Base-by-base conservation (phyloP, 2,888 invertebrate genomes). In the Rotaria sp. region DNA sequence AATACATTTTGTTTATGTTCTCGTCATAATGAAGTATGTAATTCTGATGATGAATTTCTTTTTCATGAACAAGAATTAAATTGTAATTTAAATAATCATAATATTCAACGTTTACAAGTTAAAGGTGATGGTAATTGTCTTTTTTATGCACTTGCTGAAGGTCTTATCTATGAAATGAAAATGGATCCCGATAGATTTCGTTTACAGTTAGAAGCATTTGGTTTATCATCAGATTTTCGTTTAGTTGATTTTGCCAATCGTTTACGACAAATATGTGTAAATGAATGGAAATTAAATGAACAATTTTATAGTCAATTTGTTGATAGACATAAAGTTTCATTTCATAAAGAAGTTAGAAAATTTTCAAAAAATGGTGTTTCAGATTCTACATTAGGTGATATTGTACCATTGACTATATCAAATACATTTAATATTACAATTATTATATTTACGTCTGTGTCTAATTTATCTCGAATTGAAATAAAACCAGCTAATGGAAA, bases 71-170 rank as follows among this genome's bases (percentile, higher is more conserved):
- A 75, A 75, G 3, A 45, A 75, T 41, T 75, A 75, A 75, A 75
- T 75, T 7, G 45, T 7, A 75, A 75, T 41, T 41, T 75, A 38
- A 5, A 24, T 2, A 38, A 45, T n/a, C 41, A 45, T 75, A 41
- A 41, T 41, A 41, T 75, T 2, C 24, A 41, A 41, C 75, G 75
- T 75, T 8, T 75, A 24, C 41, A 1, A 10, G 75, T 75, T 38
- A 75, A 45, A 75, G 75, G 75, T 10, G 75, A 75, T 41, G 75
- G 75, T 41, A 75, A 75, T 75, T 75, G 75, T 26, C 45, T 75
- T 13, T 75, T 75, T 26, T 75, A 75, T 41, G 75, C 75, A 2
- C 45, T 75, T 41, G 75, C 75, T 11, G 41, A 75, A 75, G 75
- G 75, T 41, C 24, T 75, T 26, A 7, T 75, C 21, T 45, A 75